Evolutionary conservation across 2,113 vertebrate species (phyloP).

Genomic region (Periophthalmus modestus): DNA sequence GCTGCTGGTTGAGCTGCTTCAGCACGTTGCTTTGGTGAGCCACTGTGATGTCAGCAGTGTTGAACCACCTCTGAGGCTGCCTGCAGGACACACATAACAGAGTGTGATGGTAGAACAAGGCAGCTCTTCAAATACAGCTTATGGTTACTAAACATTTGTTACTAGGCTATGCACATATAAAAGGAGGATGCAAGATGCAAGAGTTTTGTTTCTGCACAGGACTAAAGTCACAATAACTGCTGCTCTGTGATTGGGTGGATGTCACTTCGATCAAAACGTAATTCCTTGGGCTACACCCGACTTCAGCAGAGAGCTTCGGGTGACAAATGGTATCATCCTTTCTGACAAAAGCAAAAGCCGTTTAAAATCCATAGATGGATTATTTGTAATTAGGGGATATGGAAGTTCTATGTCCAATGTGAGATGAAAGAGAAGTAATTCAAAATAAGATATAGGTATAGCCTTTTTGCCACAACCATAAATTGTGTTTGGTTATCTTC

Average conservation of each 20-base stretch:
- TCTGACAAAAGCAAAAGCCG: background rate
- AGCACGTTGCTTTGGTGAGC: slow-evolving; percentile 89
- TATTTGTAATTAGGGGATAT: too few species aligned
- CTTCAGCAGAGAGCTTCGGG: slow-evolving; percentile 70
- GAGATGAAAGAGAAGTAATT: background rate
- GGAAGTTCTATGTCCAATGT: too few species aligned
- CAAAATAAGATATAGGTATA: background rate
- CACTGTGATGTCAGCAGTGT: slow-evolving; percentile 90
- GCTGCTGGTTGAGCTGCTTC: slow-evolving; percentile 92
- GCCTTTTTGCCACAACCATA: slow-evolving; percentile 17
- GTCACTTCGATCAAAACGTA: slow-evolving; percentile 55
- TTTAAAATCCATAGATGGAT: too few species aligned
- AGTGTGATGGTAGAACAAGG: background rate
- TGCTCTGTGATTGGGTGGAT: slow-evolving; percentile 61
- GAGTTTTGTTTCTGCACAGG: slow-evolving; percentile 54
- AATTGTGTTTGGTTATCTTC: slow-evolving; percentile 12
- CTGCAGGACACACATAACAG: slow-evolving; percentile 59
- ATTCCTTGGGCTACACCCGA: slow-evolving; percentile 74
- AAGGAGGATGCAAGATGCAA: background rate
- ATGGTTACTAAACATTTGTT: background rate
- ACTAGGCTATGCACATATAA: background rate
- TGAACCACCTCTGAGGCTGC: slow-evolving; percentile 71
- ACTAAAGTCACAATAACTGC: slow-evolving; percentile 35
- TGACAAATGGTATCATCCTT: slow-evolving; percentile 58
- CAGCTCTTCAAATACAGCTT: background rate